Percentiles rank a stretch among this genome's conserved stretches.
Evolutionary conservation across 2,797 vertebrate genomes (phyloP).

Genomic region (Oryzias dopingdopingensis): DNA sequence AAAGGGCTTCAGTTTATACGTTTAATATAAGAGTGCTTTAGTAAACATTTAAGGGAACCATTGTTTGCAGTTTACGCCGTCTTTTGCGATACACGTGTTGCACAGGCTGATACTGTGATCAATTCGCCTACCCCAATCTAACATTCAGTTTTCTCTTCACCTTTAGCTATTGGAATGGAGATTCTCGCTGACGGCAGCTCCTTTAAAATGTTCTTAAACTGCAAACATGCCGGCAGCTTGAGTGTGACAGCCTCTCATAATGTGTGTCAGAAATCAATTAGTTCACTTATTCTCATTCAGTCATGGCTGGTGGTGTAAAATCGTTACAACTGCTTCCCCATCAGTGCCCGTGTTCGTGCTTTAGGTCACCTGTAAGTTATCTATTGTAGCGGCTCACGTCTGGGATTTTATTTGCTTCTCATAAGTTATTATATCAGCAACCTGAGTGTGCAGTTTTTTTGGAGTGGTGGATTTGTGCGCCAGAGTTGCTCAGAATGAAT

Average conservation of each 20-base stretch:
- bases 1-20: too few relatives aligned
- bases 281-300: slow-evolving; percentile 48
- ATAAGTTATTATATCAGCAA: slow-evolving; percentile 47
- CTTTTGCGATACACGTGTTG: too few relatives aligned
- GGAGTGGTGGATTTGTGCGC: slow-evolving; percentile 50
- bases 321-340: slow-evolving; percentile 31
- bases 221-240: slow-evolving; percentile 26
- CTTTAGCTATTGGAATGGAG: too few relatives aligned
- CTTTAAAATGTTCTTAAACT: slow-evolving; percentile 3
- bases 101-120: too few relatives aligned
- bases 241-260: slow-evolving; percentile 43
- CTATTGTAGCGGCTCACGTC: slow-evolving; percentile 28
- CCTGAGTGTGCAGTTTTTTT: slow-evolving; percentile 41
- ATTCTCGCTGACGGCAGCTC: background rate
- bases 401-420: slow-evolving; percentile 48
- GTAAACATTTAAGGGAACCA: too few relatives aligned
- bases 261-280: slow-evolving; percentile 56
- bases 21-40: too few relatives aligned
- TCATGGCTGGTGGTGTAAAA: slow-evolving; percentile 36
- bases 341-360: background rate
- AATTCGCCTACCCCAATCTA: too few relatives aligned
- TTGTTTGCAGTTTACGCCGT: too few relatives aligned
- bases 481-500: slow-evolving; percentile 65
- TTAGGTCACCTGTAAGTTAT: slow-evolving; percentile 25
- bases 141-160: too few relatives aligned